Evolutionary conservation across 2,888 invertebrate genomes (phyloP).

Genomic region (Callimorpha dominula): DNA sequence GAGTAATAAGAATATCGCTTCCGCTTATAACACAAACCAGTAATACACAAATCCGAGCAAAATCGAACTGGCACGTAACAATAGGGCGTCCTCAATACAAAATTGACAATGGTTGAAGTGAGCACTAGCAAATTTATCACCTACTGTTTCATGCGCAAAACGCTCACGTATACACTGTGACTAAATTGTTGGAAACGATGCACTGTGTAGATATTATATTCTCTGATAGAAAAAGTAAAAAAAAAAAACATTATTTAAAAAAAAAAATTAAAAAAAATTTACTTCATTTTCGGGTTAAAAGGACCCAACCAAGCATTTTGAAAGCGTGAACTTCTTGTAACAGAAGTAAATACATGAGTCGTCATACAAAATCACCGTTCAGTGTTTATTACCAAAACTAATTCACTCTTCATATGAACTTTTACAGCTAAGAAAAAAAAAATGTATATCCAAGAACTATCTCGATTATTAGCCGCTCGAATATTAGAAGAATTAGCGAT

Average conservation of each 20-base stretch:
- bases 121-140: slow-evolving; percentile 79
- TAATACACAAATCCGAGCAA: slow-evolving; percentile 78
- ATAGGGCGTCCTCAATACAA: slow-evolving; percentile 82
- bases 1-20: not conserved
- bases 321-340: too few species aligned
- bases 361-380: too few species aligned
- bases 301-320: too few species aligned
- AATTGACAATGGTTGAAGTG: slow-evolving; percentile 81
- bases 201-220: slow-evolving; percentile 14
- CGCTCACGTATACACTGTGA: slow-evolving; percentile 68
- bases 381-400: too few species aligned
- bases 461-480: too few species aligned
- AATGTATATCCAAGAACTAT: too few species aligned
- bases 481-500: too few species aligned
- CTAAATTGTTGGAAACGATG: slow-evolving; percentile 72
- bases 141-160: slow-evolving; percentile 75
- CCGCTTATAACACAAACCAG: slow-evolving; percentile 43
- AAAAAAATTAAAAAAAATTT: not conserved
- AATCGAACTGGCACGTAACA: slow-evolving; percentile 82
- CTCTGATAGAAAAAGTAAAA: not conserved
- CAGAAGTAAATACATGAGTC: too few species aligned
- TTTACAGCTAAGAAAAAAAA: too few species aligned
- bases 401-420: too few species aligned
- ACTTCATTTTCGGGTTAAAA: not conserved
- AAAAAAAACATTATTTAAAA: not conserved